Conservation (phyloP, 2,797 vertebrate species). For the Chlorospingus flavigularis region DNA sequence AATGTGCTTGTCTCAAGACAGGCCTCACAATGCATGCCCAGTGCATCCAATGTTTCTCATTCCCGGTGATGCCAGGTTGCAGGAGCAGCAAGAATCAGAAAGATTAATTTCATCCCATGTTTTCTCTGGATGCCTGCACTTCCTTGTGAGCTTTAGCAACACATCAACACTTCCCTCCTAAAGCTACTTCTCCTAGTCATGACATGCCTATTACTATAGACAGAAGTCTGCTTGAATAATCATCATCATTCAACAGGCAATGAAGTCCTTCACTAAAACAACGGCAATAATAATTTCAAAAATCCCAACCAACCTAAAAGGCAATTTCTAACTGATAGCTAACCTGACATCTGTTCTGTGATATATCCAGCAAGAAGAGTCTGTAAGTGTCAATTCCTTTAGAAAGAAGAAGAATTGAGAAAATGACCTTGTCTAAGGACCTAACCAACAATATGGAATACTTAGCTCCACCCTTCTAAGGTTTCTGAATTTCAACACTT, state of each 20-base stretch:
- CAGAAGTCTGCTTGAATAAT: neutral
- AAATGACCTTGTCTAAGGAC: neutral
- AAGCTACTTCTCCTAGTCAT: neutral
- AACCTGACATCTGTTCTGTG: neutral
- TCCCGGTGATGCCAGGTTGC: neutral
- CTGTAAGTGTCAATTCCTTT: neutral
- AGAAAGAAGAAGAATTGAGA: neutral
- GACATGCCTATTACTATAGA: neutral
- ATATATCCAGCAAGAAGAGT: neutral
- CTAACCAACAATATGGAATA: neutral
- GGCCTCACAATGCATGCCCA: rapidly evolving
- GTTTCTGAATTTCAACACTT: neutral
- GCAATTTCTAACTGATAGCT: neutral
- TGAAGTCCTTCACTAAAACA: neutral
- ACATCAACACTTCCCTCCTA: neutral
- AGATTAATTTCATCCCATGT: neutral
- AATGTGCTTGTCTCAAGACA: neutral
- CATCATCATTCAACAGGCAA: neutral
- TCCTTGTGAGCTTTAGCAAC: neutral
- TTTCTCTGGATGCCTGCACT: neutral
- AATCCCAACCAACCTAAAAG: neutral
- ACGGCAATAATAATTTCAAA: neutral
- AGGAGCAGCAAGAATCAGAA: neutral
- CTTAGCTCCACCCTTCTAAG: neutral
- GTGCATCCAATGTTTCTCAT: neutral